Evolutionary conservation across 2,113 vertebrate genomes (phyloP).

Genomic region (Periophthalmodon schlosseri): DNA sequence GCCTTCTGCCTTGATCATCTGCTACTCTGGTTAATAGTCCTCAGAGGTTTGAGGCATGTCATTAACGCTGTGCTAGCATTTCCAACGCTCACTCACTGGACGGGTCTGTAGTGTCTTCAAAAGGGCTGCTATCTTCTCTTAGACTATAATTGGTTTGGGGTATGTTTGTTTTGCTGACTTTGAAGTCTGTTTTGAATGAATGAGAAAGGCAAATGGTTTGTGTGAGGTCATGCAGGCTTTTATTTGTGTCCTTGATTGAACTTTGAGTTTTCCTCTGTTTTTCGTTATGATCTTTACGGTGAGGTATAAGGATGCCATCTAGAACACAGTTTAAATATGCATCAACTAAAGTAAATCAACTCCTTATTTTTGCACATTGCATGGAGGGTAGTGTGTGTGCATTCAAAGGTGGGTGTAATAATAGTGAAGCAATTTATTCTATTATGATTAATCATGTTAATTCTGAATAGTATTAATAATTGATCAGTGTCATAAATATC

Average conservation of each 20-base stretch:
- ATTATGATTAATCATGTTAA: no score
- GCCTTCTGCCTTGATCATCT: conserved; percentile 7
- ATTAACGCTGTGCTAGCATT: not conserved
- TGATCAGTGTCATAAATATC: no score
- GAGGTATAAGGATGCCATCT: not conserved
- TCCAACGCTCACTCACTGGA: not conserved
- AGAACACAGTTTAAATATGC: no score
- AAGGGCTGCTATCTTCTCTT: not conserved
- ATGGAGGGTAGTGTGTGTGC: no score
- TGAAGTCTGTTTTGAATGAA: not conserved
- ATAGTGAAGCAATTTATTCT: no score
- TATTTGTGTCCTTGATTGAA: not conserved
- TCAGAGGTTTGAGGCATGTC: not conserved
- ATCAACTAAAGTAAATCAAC: no score
- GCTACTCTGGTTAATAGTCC: conserved; percentile 23
- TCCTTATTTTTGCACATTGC: no score
- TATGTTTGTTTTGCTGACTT: not conserved
- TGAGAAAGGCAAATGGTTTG: not conserved
- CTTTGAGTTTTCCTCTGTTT: no score
- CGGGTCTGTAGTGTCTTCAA: not conserved
- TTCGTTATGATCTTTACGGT: not conserved
- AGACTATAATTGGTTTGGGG: not conserved
- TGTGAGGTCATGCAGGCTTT: not conserved
- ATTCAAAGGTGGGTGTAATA: no score
- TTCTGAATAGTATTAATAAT: no score